These are phyloP conservation scores for Pelosia muscerda DNA, from an alignment of 2,888 invertebrate species.

Conservation along the genomic window DNA sequence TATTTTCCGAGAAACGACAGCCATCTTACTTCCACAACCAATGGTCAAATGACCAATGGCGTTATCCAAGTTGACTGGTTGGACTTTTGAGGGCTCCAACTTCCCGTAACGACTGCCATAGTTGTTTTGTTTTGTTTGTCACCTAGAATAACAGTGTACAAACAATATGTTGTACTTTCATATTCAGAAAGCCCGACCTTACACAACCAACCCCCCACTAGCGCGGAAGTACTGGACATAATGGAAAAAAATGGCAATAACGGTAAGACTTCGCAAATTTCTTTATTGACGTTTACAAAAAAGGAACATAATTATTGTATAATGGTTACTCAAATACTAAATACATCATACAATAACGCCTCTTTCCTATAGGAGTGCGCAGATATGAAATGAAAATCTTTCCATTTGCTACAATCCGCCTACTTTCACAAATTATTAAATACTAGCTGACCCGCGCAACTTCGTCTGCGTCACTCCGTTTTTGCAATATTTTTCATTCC, in stretches of 20 bases:
- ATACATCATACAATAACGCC: too few relatives aligned
- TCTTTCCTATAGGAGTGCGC: not conserved
- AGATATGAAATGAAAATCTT: not conserved
- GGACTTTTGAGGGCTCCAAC: too few relatives aligned
- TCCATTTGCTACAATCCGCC: not conserved
- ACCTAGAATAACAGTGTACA: not conserved
- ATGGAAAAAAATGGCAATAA: not conserved
- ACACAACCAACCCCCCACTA: not conserved
- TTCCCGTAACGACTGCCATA: too few relatives aligned
- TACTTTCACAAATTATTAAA: too few relatives aligned
- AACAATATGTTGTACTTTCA: not conserved
- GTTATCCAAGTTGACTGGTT: too few relatives aligned
- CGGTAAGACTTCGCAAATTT: not conserved
- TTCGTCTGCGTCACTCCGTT: too few relatives aligned
- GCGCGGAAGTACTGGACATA: not conserved
- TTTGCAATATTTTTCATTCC: too few relatives aligned
- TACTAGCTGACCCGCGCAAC: too few relatives aligned
- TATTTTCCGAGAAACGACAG: too few relatives aligned
- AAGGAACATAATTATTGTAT: not conserved
- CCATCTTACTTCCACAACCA: too few relatives aligned
- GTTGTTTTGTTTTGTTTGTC: too few relatives aligned
- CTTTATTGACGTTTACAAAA: not conserved
- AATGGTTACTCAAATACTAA: not conserved
- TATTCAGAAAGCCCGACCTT: not conserved
- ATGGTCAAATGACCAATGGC: too few relatives aligned